Evolutionary conservation across 2,797 vertebrate genomes (phyloP).

Genomic region (Sciurus vulgaris): DNA sequence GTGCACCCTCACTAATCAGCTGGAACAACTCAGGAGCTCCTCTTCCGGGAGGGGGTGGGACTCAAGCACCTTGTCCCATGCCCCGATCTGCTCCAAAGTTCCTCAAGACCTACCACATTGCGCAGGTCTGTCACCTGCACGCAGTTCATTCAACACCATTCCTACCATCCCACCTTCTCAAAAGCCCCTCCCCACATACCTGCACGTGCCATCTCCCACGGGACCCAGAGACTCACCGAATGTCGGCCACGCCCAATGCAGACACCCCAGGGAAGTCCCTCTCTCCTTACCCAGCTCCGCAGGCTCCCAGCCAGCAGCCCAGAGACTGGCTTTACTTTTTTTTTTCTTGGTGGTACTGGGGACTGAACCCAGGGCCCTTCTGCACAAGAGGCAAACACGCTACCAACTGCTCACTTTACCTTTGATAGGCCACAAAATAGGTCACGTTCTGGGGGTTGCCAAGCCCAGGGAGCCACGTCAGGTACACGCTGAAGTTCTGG

Average conservation of each 20-base stretch:
- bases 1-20: background rate
- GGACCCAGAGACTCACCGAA: background rate
- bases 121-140: background rate
- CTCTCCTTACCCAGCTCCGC: background rate
- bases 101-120: background rate
- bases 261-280: background rate
- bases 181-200: background rate
- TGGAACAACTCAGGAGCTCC: background rate
- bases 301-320: background rate
- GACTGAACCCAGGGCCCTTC: no score
- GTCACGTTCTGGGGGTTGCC: conserved; percentile 73
- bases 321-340: background rate
- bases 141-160: background rate
- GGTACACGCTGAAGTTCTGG: conserved; percentile 84
- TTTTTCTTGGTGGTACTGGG: no score
- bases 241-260: no score
- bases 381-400: no score
- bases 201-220: rapidly evolving
- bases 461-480: conserved; percentile 86
- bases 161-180: background rate
- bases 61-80: background rate
- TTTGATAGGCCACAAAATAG: conserved; percentile 85
- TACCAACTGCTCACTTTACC: conserved; percentile 71
- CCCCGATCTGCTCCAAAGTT: background rate
- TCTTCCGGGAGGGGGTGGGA: no score